These are phyloP conservation scores for Polylopha cassiicola DNA, from an alignment of 2,888 invertebrate species.

Conservation along the genomic window DNA sequence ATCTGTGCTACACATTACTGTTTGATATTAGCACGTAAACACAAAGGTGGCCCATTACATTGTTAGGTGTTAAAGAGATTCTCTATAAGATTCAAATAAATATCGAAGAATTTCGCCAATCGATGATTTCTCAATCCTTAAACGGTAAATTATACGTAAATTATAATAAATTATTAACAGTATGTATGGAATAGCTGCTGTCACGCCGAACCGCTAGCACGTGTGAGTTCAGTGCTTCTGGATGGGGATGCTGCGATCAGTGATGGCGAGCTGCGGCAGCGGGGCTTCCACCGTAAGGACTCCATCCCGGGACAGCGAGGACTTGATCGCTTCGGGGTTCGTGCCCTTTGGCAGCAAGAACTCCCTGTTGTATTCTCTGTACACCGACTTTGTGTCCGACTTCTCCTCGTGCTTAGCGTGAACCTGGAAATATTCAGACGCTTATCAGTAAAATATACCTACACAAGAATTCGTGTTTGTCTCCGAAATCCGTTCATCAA, in stretches of 20 bases:
- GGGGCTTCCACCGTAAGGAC: conserved; percentile 98
- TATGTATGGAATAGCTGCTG: conserved; percentile 72
- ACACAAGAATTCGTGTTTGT: conserved; percentile 12
- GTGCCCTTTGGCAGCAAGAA: conserved; percentile 98
- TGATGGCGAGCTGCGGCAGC: conserved; percentile 89
- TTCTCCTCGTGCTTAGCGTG: conserved; percentile 99
- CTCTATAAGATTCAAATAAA: conserved; percentile 69
- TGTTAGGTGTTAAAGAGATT: conserved; percentile 60
- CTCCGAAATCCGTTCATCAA: conserved; percentile 34
- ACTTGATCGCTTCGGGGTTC: conserved; percentile 96
- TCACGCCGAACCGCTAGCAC: conserved; percentile 41
- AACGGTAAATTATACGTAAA: conserved; percentile 61
- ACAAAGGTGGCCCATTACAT: conserved; percentile 48
- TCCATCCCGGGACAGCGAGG: conserved; percentile 96
- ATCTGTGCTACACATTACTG: conserved; percentile 44
- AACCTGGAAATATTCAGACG: conserved; percentile 79
- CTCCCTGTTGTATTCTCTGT: conserved; percentile 98
- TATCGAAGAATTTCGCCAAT: conserved; percentile 53
- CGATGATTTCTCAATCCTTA: conserved; percentile 62
- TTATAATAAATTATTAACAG: conserved; percentile 75
- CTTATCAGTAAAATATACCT: conserved; percentile 18
- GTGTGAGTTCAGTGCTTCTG: conserved; percentile 72
- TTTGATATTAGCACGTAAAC: conserved; percentile 43
- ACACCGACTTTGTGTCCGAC: conserved; percentile 96
- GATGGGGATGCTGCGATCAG: conserved; percentile 90